Evolutionary conservation across 2,888 invertebrate genomes (phyloP), one percentile per base, ranked within the genome.

Genomic region (Parascotia fuliginaria): DNA sequence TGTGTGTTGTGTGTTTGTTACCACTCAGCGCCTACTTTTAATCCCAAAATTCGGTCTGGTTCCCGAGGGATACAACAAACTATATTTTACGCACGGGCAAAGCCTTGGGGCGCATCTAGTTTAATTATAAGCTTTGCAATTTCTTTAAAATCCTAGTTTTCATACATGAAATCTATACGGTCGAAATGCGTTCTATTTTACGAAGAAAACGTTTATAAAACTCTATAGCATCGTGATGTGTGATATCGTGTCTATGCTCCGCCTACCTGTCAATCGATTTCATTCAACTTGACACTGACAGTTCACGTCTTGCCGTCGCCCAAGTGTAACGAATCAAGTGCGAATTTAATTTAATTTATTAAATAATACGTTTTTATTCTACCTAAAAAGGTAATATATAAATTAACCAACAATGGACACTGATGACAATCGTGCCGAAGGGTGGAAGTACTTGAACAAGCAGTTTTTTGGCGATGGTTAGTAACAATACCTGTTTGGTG

Each of bases 381-480:
- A 47, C 46, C 47, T 62, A 22, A 9, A 44, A 28, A 42, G 31
- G 31, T 50, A 60, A 34, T 37, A 48, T 37, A 54, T 54, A 60
- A 44, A 47, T 46, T n/a, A 19, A 29, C 42, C 32, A 42, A 65
- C 48, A 41, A 87, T 88, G 87, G 85, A 83, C 49, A 60, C 78
- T 13, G 89, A 87, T 42, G 90, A 88, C 46, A 89, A 89, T 22
- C 89, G 92, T 32, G 91, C 85, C 1, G 92, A 92, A 65, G 92
- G 92, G 61, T 92, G 92, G 92, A 92, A 92, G 66, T 92, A 87
- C 75, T 79, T 92, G 55, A 92, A 92, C 66, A 92, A 92, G 75
- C 92, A 92, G 66, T 92, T 83, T 79, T 92, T 92, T 60, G 92
- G 92, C 41, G 92, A 92, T 70, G 92, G 92, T 92, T 67, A 69